Base-by-base conservation (phyloP, 2,797 vertebrate species). In the Enteromius unitaeniatus region DNA sequence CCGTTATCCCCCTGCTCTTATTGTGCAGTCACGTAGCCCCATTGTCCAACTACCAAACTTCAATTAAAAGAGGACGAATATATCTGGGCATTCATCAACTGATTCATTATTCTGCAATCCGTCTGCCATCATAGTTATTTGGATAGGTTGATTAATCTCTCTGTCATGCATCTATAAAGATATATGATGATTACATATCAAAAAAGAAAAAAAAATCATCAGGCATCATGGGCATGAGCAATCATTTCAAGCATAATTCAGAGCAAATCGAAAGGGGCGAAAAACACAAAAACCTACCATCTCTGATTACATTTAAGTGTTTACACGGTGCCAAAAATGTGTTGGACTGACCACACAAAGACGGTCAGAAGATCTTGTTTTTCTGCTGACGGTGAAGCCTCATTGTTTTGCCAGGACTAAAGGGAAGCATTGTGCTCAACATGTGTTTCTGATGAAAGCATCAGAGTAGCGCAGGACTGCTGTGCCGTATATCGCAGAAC, bases 81-180 rank as follows among this genome's bases (percentile, higher is more conserved):
- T 90, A 92, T 90, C 81, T 86, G 87, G 89, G 90, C 90, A 91
- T 94, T 92, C 80, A 91, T 94, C 91, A 90, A 90, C 90, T 84
- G 88, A 93, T 92, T 93, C 90, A 93, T 94, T 93, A 94, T 93
- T 92, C 91, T 84, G 83, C 86, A 88, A 92, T 90, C 90, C 88
- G 90, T 91, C 89, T 90, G 78, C 80, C 87, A 80, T 88, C 91
- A 88, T 86, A 87, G 90, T 89, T 90, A 91, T 92, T 90, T 81
- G 90, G 89, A 90, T 91, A 89, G 92, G 88, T 89, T 91, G 91
- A 94, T 94, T 93, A 93, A 95, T 94, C 92, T 92, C 89, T 91
- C 92, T 93, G 93, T 94, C 93, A 92, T 85, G 73, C 77, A 90
- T 90, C 84, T 87, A 90, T 93, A 91, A 94, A 93, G 93, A 94